Conservation (phyloP, 2,113 vertebrate species). For the Phaethornis superciliosus region DNA sequence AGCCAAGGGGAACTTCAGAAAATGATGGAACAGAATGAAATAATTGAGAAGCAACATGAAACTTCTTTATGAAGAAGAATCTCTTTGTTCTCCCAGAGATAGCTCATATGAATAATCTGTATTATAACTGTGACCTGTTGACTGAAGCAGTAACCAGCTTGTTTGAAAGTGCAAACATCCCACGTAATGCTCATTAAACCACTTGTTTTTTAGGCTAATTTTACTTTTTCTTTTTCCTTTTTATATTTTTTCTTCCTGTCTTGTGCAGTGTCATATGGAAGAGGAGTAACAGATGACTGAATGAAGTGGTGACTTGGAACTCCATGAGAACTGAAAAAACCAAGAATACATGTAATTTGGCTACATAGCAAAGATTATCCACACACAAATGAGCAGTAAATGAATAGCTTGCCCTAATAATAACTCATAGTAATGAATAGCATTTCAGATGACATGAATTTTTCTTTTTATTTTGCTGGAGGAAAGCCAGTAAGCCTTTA, state of each 20-base stretch:
- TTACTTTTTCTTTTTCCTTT: not conserved
- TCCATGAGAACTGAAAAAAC: slow-evolving; percentile 19
- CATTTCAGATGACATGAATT: not conserved
- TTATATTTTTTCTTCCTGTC: too few species aligned
- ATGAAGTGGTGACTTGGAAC: not conserved
- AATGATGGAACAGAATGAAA: not conserved
- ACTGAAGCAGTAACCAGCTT: not conserved
- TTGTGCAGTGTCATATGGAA: not conserved
- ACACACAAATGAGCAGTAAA: not conserved
- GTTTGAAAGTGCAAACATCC: not conserved
- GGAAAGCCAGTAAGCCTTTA: not conserved
- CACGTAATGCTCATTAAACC: not conserved
- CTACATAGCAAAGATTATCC: not conserved
- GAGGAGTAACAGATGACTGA: not conserved
- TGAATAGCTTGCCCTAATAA: not conserved
- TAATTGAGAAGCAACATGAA: not conserved
- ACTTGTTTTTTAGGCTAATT: not conserved
- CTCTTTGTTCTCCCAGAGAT: not conserved
- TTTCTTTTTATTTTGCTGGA: not conserved
- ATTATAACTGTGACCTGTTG: not conserved
- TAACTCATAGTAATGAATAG: not conserved
- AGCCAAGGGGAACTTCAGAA: not conserved
- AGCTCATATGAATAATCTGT: not conserved
- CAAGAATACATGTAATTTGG: not conserved
- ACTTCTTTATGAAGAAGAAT: not conserved